These are phyloP conservation scores for Zygogramma bicolorata DNA, from an alignment of 2,888 invertebrate species.

Conservation along the genomic window DNA sequence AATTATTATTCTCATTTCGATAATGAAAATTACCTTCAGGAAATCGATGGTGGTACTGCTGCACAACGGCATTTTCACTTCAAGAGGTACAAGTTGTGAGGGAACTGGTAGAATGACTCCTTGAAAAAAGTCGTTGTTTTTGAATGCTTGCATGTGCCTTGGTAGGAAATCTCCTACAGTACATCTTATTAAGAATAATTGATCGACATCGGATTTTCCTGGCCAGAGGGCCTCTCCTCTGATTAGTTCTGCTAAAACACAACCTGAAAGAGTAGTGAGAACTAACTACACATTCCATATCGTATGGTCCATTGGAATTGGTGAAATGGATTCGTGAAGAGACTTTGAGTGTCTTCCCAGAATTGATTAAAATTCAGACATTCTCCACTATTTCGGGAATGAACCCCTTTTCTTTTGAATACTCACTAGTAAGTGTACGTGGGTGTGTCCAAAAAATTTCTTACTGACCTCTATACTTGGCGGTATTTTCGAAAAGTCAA, in stretches of 20 bases:
- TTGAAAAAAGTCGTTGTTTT: constrained; percentile 91
- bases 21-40: constrained; percentile 75
- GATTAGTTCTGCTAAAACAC: constrained; percentile 88
- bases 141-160: constrained; percentile 95
- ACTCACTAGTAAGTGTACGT: no score
- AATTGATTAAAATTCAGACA: no score
- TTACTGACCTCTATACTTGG: no score
- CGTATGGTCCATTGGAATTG: no score
- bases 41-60: constrained; percentile 84
- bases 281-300: neutral
- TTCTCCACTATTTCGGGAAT: no score
- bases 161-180: constrained; percentile 95
- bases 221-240: constrained; percentile 97
- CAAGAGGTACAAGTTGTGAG: constrained; percentile 85
- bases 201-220: constrained; percentile 98
- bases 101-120: constrained; percentile 95
- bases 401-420: no score
- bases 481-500: no score
- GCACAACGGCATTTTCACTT: constrained; percentile 85
- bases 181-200: constrained; percentile 93
- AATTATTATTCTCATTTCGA: no score
- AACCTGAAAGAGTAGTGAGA: constrained; percentile 75
- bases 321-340: no score
- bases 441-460: no score
- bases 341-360: no score